Conservation (phyloP, 2,888 invertebrate species). For the Agrotis puta region DNA sequence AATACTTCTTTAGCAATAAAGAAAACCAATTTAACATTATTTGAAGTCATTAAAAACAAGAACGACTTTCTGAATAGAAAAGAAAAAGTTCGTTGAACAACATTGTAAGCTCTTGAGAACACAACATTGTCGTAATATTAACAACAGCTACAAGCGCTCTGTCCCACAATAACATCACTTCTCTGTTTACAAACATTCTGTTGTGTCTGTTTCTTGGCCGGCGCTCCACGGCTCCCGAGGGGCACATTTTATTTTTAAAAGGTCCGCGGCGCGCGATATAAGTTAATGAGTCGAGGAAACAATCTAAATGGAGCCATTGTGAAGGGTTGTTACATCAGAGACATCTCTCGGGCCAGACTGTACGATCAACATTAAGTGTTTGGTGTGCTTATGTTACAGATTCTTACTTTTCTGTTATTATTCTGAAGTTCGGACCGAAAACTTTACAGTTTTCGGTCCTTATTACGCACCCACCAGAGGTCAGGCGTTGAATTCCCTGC, state of each 20-base stretch:
- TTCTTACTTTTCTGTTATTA: conserved; percentile 7
- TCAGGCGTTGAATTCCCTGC: too few relatives aligned
- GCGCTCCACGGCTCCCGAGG: conserved; percentile 34
- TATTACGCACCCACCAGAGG: too few relatives aligned
- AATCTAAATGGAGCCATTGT: conserved; percentile 68
- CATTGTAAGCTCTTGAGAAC: conserved; percentile 2
- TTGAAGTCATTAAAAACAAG: background rate
- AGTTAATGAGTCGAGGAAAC: conserved; percentile 65
- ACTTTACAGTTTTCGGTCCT: too few relatives aligned
- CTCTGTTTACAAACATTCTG: conserved; percentile 20
- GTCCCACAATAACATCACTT: conserved; percentile 40
- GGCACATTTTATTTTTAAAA: conserved; percentile 53
- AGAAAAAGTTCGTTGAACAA: background rate
- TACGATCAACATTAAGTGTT: conserved; percentile 56
- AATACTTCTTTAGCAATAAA: too few relatives aligned
- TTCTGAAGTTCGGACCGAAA: too few relatives aligned
- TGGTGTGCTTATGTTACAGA: background rate
- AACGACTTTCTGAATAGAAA: background rate
- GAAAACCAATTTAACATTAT: background rate
- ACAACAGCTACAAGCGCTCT: conserved; percentile 42
- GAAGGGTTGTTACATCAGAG: conserved; percentile 60
- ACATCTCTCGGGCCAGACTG: conserved; percentile 14
- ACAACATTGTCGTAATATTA: conserved; percentile 42
- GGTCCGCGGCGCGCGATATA: conserved; percentile 41
- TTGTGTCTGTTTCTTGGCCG: conserved; percentile 11